A percentile compares a stretch with the other conserved stretches of the same genome.
These are phyloP conservation scores for Hemibagrus wyckioides DNA, from an alignment of 2,113 vertebrate genomes.

Conservation along the genomic window DNA sequence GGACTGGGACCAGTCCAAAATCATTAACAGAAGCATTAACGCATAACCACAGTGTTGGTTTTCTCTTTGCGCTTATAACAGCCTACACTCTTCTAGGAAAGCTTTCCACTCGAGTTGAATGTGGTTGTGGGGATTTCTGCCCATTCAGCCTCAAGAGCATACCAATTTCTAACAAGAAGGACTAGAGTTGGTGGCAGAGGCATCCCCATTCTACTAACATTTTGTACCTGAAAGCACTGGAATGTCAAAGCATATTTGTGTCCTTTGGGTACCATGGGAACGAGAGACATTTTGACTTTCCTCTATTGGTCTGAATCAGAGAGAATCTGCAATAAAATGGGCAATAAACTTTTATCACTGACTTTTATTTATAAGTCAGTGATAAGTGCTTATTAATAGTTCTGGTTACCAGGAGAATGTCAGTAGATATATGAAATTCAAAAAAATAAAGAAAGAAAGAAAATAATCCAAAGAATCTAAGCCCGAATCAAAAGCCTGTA, in stretches of 20 bases:
- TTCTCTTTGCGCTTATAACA: neutral
- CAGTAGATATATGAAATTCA: neutral
- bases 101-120: neutral
- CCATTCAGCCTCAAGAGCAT: neutral
- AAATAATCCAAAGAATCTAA: neutral
- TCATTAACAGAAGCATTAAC: neutral
- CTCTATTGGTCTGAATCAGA: neutral
- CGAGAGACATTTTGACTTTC: neutral
- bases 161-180: neutral
- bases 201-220: neutral
- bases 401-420: neutral
- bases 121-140: neutral
- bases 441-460: neutral
- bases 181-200: too few species aligned
- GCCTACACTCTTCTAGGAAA: neutral
- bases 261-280: neutral
- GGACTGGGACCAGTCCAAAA: neutral
- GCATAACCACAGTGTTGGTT: neutral
- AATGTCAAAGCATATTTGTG: neutral
- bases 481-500: neutral
- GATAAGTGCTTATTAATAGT: neutral
- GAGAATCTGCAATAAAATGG: neutral
- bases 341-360: neutral
- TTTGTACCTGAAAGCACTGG: neutral
- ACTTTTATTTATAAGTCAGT: neutral